Evolutionary conservation across 2,797 vertebrate genomes (phyloP).

Genomic region (Tragelaphus oryx): DNA sequence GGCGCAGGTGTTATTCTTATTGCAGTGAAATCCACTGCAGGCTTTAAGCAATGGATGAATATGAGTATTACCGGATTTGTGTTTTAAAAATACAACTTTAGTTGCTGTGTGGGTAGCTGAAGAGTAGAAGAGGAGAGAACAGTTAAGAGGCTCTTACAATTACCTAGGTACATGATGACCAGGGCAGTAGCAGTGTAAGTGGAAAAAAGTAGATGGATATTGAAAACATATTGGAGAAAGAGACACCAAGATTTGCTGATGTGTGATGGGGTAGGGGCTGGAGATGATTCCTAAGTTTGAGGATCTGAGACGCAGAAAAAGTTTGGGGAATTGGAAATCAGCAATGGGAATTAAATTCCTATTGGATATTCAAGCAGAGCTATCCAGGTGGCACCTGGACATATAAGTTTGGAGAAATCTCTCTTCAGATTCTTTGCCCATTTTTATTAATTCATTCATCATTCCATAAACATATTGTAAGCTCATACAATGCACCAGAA

Average conservation of each 20-base stretch:
- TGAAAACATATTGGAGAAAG: neutral
- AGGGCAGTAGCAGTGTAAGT: neutral
- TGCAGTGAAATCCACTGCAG: neutral
- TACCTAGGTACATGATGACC: neutral
- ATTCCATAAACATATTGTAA: neutral
- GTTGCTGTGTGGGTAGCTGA: neutral
- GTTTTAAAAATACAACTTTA: slow-evolving; percentile 20
- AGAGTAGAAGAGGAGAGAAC: neutral
- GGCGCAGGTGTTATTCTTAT: neutral
- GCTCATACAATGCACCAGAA: neutral
- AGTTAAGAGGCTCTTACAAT: neutral
- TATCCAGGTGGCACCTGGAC: neutral
- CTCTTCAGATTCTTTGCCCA: neutral
- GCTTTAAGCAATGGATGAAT: neutral
- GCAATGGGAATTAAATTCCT: neutral
- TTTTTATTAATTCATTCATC: neutral
- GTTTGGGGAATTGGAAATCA: neutral
- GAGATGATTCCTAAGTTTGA: neutral
- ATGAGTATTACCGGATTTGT: neutral
- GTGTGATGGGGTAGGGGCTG: neutral
- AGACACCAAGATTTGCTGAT: neutral
- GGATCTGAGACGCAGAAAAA: neutral
- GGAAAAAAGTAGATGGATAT: neutral
- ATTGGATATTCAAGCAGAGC: neutral
- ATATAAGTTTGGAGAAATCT: neutral